Conservation (phyloP, 2,113 vertebrate species). For the Nanorana parkeri region DNA sequence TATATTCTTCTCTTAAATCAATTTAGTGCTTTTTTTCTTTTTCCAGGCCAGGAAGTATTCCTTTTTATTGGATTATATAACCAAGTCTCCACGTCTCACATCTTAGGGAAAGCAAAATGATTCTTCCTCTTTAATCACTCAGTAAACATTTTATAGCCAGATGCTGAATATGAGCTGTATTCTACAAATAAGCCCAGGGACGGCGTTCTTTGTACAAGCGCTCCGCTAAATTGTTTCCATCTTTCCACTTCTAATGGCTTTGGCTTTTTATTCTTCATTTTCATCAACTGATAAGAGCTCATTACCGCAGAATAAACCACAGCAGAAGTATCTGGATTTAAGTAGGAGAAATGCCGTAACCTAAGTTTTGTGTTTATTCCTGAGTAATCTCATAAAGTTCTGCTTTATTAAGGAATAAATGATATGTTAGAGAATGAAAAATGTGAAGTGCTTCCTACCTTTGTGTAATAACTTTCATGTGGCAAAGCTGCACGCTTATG, state of each 20-base stretch:
- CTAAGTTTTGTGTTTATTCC: not conserved
- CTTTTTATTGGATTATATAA: slow-evolving; percentile 21
- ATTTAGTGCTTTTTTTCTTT: slow-evolving; percentile 22
- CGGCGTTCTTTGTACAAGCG: not conserved
- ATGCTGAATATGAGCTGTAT: slow-evolving; percentile 1
- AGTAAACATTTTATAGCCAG: slow-evolving; percentile 28
- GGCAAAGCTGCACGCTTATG: too few species aligned
- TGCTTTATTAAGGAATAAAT: too few species aligned
- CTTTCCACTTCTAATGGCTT: not conserved
- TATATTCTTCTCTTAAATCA: not conserved
- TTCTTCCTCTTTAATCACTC: slow-evolving; percentile 26
- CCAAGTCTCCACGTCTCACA: not conserved
- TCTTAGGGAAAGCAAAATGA: slow-evolving; percentile 1
- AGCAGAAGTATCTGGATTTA: not conserved
- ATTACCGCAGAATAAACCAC: not conserved
- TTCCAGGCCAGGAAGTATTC: slow-evolving; percentile 5
- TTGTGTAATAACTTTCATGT: too few species aligned
- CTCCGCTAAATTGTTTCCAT: slow-evolving; percentile 27
- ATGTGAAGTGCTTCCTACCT: too few species aligned
- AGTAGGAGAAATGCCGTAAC: not conserved
- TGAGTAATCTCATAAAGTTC: not conserved
- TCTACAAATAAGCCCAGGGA: not conserved
- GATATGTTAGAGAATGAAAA: too few species aligned
- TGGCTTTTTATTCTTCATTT: not conserved
- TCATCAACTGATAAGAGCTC: not conserved